Conservation (phyloP, 2,888 invertebrate genomes). For the Drosophila pegasa region DNA sequence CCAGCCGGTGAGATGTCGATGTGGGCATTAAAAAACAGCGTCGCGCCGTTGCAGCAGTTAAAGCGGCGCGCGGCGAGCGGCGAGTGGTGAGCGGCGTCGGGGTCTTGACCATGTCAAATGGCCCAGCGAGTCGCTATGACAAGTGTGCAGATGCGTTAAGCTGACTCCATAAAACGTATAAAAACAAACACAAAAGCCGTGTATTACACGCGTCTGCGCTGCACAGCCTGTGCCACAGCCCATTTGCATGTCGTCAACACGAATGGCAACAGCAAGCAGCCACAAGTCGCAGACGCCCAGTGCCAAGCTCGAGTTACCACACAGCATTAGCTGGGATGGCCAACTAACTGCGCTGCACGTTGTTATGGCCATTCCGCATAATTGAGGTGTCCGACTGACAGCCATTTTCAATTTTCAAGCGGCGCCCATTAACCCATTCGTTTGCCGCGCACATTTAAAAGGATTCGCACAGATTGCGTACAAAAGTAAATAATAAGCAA, state of each 20-base stretch:
- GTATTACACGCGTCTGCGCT: background rate
- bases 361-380: conserved; percentile 20
- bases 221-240: conserved; percentile 15
- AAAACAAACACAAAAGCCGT: background rate
- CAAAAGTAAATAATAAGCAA: too few species aligned
- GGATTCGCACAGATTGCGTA: background rate
- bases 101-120: conserved; percentile 58
- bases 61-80: conserved; percentile 22
- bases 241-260: conserved; percentile 33
- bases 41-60: conserved; percentile 35
- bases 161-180: conserved; percentile 11
- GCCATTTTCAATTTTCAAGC: conserved; percentile 36
- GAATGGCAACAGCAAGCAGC: conserved; percentile 1
- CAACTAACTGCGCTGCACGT: conserved; percentile 26
- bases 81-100: conserved; percentile 31
- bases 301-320: conserved; percentile 11
- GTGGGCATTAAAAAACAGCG: conserved; percentile 16
- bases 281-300: conserved; percentile 20
- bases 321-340: conserved; percentile 20
- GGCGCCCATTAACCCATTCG: background rate
- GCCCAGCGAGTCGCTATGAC: conserved; percentile 19
- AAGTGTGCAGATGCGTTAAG: conserved; percentile 35
- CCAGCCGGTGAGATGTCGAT: conserved; percentile 5
- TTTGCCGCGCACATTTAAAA: background rate
- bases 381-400: conserved; percentile 22